Evolutionary conservation across 2,888 invertebrate species (phyloP), one percentile per base, ranked within the genome.

Genomic region (Leucophenga maculata): DNA sequence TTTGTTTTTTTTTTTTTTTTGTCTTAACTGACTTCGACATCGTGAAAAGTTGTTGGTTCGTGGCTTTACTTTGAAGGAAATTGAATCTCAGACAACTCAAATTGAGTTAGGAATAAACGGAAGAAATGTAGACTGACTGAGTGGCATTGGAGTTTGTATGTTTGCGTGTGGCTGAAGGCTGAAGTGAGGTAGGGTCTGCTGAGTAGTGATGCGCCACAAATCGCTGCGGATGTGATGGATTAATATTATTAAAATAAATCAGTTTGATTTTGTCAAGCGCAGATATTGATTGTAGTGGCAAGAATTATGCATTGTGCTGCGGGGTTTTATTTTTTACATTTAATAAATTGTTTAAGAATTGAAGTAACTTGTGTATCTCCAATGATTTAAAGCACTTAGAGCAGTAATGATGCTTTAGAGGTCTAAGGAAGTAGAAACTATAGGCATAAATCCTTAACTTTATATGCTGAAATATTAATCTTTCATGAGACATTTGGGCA

Each of bases 301-400:
- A 39, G 4, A 8, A 11, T 39, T 39, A 9, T 75, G 67, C 68
- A 69, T 73, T 20, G n/a, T 8, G 13, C 8, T 20, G 6, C 52
- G 16, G 1, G n/a, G n/a, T n/a, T n/a, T n/a, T n/a, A n/a, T n/a
- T n/a, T n/a, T n/a, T n/a, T n/a, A n/a, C n/a, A n/a, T n/a, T n/a
- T n/a, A 8, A 52, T 52, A 26, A 26, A 26, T 26, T 3, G 26
- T 26, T 4, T 26, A 3, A 26, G 26, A 26, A 26, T 4, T 26
- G 26, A 26, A 26, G 26, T 26, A 26, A 26, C 26, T 3, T 26
- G 4, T 3, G 26, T 26, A 26, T 26, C 26, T 26, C 26, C 26
- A 26, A 26, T 26, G 2, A 26, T 4, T 26, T 26, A 26, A 26
- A n/a, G n/a, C n/a, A n/a, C n/a, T n/a, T n/a, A n/a, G n/a, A n/a